Evolutionary conservation across 2,888 invertebrate species (phyloP), one percentile per base, ranked within the genome.

Genomic region (Alentia gelatinosa): DNA sequence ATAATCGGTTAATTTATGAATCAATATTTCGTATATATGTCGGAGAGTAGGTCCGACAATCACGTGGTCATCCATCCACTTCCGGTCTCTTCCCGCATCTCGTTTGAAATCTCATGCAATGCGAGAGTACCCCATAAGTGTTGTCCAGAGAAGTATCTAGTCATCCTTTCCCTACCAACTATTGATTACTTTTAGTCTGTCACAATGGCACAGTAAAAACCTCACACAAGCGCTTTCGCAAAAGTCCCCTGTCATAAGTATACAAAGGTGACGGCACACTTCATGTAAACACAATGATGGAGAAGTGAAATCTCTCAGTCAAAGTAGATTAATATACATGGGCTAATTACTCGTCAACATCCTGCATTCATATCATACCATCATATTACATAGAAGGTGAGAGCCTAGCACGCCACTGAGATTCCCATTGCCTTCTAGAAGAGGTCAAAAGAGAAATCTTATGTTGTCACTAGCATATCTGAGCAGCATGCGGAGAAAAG

Each of bases 191-290:
- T 83, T 23, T 50, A 86, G 86, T 86, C 86, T 86, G 47, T 47
- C 86, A 86, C 86, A 42, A 86, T 86, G 86, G 86, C 86, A 86
- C 42, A n/a, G 86, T 86, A 86, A 86, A 86, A 86, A 86, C 42
- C 50, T 50, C 47, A 86, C 86, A 86, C 86, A 86, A 86, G 86
- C 86, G 26, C 86, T 86, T 86, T 50, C 47, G 33, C 23, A 86
- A 86, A 33, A 12, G 47, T 86, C 47, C 86, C 86, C 30, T 86
- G 86, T 42, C 47, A 86, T 47, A 86, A 50, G 30, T 42, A 86
- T 26, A 86, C 50, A 47, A 86, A 86, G 86, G 86, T 50, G 86
- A 86, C 86, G 12, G 47, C 86, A 86, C 86, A 86, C 86, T 86
- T 86, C 86, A 86, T 42, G 42, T 86, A 86, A 86, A 86, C 42